A percentile compares a stretch with the other conserved stretches of the same genome.
Evolutionary conservation across 2,113 vertebrate species (phyloP).

Genomic region (Ranitomeya imitator): DNA sequence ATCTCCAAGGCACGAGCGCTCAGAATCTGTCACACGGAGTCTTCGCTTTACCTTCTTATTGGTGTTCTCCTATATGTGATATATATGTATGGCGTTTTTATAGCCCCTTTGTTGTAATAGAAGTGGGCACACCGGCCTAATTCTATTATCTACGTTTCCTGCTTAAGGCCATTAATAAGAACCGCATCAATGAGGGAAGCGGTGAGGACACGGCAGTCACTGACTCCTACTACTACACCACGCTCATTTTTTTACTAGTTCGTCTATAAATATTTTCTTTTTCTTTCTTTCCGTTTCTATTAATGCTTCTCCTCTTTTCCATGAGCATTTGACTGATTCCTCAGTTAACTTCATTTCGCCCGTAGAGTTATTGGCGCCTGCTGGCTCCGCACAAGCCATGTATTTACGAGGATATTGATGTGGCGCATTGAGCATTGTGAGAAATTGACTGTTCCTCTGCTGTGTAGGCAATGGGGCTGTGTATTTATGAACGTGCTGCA

Average conservation of each 20-base stretch:
- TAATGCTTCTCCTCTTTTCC: constrained; percentile 13
- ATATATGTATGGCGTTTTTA: neutral
- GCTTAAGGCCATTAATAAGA: constrained; percentile 4
- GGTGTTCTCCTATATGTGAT: neutral
- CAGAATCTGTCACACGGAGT: neutral
- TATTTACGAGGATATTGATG: constrained; percentile 48
- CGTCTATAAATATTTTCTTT: constrained; percentile 32
- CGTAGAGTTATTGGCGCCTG: neutral
- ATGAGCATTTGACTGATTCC: constrained; percentile 2
- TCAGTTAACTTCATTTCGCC: constrained; percentile 28
- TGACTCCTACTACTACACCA: neutral
- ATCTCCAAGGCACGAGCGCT: neutral
- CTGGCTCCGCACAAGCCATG: constrained; percentile 1
- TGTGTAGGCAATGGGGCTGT: neutral
- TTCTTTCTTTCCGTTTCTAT: neutral
- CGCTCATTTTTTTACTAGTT: constrained; percentile 49
- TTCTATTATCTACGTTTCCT: constrained; percentile 30
- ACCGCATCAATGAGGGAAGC: neutral
- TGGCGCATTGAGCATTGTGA: constrained; percentile 18
- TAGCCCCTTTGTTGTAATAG: constrained; percentile 15
- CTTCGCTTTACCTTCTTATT: neutral
- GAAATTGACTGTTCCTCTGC: neutral
- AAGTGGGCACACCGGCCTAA: constrained; percentile 8
- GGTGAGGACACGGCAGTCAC: neutral
- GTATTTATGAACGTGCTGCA: constrained; percentile 22